phyloP scores from a whole-genome alignment of 1,140 invertebrate species.

The Matsumurasca onukii region DNA sequence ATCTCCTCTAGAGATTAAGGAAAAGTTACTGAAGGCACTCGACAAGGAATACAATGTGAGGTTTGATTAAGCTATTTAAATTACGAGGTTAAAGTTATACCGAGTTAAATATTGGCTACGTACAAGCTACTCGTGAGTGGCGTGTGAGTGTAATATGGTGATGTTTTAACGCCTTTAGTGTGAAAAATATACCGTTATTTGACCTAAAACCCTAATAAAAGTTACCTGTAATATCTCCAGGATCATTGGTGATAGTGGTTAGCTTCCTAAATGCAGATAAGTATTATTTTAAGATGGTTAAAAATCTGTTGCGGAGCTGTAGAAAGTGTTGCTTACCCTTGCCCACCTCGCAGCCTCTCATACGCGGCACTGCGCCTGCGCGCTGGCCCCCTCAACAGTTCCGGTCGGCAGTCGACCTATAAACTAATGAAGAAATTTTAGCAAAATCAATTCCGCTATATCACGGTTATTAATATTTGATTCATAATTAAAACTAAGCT shows the following conservation, averaged over 20 bases:
- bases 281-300: conserved; percentile 38
- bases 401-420: conserved; percentile 33
- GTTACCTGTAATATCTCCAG: conserved; percentile 23
- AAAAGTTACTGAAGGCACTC: conserved; percentile 60
- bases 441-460: no score
- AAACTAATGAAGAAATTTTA: no score
- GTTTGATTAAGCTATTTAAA: conserved; percentile 38
- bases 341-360: conserved; percentile 41
- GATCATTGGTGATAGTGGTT: conserved; percentile 4
- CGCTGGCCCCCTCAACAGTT: conserved; percentile 36
- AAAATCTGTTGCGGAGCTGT: conserved; percentile 41
- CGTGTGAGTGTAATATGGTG: conserved; percentile 37
- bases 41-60: conserved; percentile 66
- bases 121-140: conserved; percentile 42
- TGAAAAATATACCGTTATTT: conserved; percentile 21
- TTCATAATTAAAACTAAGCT: no score
- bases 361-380: conserved; percentile 45
- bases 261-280: neutral
- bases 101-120: conserved; percentile 33
- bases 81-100: conserved; percentile 29
- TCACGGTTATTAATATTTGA: no score
- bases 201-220: conserved; percentile 26
- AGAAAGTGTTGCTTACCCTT: conserved; percentile 42
- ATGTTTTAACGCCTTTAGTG: conserved; percentile 2
- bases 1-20: conserved; percentile 60